Conservation (phyloP, 2,797 vertebrate genomes). For the Cossypha dichroa region DNA sequence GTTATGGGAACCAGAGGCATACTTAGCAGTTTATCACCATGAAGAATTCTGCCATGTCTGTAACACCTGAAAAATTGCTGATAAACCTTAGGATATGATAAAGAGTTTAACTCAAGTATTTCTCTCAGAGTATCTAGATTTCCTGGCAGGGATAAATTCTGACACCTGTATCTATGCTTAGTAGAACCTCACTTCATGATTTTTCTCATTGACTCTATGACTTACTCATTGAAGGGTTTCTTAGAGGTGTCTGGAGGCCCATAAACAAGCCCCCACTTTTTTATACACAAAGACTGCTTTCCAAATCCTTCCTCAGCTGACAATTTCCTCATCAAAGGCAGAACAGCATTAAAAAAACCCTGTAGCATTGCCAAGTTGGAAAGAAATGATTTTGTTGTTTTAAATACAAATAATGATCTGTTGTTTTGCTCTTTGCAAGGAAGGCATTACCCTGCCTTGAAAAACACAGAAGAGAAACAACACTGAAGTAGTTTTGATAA, state of each 20-base stretch:
- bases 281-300: not conserved
- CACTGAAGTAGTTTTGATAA: slow-evolving; percentile 1
- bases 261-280: not conserved
- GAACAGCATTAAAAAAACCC: not conserved
- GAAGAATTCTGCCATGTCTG: not conserved
- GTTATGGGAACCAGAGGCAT: not conserved
- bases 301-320: not conserved
- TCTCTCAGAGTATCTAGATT: not conserved
- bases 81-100: not conserved
- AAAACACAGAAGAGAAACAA: not conserved
- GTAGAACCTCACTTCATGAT: not conserved
- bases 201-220: not conserved
- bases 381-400: not conserved
- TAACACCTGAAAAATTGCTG: not conserved
- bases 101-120: not conserved
- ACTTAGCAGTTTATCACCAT: not conserved
- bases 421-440: not conserved
- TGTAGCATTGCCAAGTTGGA: not conserved
- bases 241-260: not conserved
- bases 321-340: not conserved
- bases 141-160: not conserved
- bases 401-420: not conserved
- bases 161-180: not conserved
- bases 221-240: not conserved
- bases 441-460: not conserved